Percentiles rank a stretch among this genome's conserved stretches.
phyloP scores from a whole-genome alignment of 1,140 invertebrate species.

The Lucilia sericata region DNA sequence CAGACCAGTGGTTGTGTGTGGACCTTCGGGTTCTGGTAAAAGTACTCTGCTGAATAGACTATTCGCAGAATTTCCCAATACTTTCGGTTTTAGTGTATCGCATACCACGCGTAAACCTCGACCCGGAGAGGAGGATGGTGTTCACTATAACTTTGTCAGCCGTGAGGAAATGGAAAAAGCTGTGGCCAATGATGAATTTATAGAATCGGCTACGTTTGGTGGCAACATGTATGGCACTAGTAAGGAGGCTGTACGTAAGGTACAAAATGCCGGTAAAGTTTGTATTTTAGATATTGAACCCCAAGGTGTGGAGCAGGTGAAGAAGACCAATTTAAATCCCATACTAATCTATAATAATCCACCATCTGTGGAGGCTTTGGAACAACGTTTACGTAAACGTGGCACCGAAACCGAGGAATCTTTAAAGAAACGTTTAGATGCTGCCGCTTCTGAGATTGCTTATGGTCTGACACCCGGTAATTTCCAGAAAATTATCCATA shows the following conservation, averaged over 20 bases:
- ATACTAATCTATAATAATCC: conserved; percentile 94
- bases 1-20: conserved; percentile 89
- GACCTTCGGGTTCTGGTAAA: conserved; percentile 96
- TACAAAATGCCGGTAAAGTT: conserved; percentile 83
- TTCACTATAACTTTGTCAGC: conserved; percentile 92
- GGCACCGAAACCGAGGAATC: conserved; percentile 93
- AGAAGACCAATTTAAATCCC: conserved; percentile 85
- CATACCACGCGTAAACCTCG: conserved; percentile 86
- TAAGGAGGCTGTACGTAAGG: conserved; percentile 86
- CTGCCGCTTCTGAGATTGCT: conserved; percentile 83
- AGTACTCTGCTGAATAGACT: conserved; percentile 90
- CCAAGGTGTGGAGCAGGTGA: conserved; percentile 95
- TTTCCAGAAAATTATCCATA: conserved; percentile 92
- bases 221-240: conserved; percentile 98
- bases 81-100: conserved; percentile 80
- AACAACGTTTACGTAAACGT: conserved; percentile 80
- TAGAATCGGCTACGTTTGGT: conserved; percentile 93
- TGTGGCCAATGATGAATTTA: conserved; percentile 86
- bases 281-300: conserved; percentile 97
- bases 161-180: conserved; percentile 80
- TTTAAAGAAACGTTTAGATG: conserved; percentile 78
- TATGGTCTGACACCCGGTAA: conserved; percentile 87
- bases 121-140: conserved; percentile 79
- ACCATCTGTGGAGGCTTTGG: conserved; percentile 84
- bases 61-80: conserved; percentile 88